Base-by-base conservation (phyloP, 2,888 invertebrate genomes). In the Anorthoa munda region DNA sequence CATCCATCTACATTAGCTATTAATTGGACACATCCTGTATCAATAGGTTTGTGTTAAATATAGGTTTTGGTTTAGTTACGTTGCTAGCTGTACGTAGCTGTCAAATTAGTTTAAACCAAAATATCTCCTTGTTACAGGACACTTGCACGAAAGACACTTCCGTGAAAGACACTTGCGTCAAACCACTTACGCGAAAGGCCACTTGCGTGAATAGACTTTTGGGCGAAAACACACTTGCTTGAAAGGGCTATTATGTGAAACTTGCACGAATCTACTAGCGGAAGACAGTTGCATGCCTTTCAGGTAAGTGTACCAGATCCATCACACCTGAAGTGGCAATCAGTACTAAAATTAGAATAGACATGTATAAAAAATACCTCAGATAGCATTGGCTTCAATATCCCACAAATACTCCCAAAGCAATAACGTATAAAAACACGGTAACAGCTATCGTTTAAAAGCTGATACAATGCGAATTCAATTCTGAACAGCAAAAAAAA, bases 1-100 rank as follows among this genome's bases (percentile, higher is more conserved):
- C 83, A 85, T 86, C 74, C 56, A 79, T 84, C 72, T 75, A 55
- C 63, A 81, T 86, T 84, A 83, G 55, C 21, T 56, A 74, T 73
- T 86, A 81, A 72, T 84, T 84, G 59, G 66, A 77, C 66, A 74
- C 53, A 68, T 73, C 39, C 55, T 79, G 26, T 77, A 56, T 76
- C 56, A 56, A 61, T 76, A 76, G 50, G 18, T 75, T 55, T n/a
- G 21, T 39, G 13, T 60, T 45, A 17, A 69, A 48, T 48, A 18
- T 23, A 45, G 5, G 12, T 7, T 17, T 60, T 2, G 23, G 53
- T 72, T 50, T 9, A 26, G 39, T 7, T 48, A 55, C n/a, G 18
- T 48, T 31, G 39, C 39, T 39, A 9, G 7, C 12, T 64, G 7
- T 31, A 9, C 39, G 39, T 21, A 13, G 48, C 21, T 48, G 31